phyloP scores from a whole-genome alignment of 2,888 invertebrate genomes.

The Dasysyrphus albostriatus region DNA sequence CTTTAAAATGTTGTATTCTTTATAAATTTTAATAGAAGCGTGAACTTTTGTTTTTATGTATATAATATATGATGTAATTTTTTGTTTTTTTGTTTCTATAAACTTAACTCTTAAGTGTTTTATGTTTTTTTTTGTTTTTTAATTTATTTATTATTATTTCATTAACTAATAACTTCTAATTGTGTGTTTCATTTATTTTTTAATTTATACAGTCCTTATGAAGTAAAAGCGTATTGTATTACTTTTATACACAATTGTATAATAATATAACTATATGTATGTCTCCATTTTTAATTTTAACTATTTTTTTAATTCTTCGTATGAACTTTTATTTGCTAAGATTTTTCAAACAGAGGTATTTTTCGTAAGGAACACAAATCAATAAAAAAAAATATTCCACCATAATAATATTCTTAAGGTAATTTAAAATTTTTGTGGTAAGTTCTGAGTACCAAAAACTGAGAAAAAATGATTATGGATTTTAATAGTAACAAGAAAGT shows the following conservation, averaged over 20 bases:
- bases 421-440: constrained; percentile 37
- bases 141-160: constrained; percentile 74
- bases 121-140: constrained; percentile 70
- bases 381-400: constrained; percentile 18
- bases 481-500: too few species aligned
- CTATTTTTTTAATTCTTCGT: constrained; percentile 23
- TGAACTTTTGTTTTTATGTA: constrained; percentile 66
- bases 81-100: constrained; percentile 48
- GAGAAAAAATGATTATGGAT: neutral
- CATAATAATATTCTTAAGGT: neutral
- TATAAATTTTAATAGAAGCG: constrained; percentile 71
- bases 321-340: constrained; percentile 62
- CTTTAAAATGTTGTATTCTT: constrained; percentile 34
- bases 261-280: constrained; percentile 68
- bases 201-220: constrained; percentile 82
- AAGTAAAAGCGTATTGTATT: constrained; percentile 84
- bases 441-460: constrained; percentile 14
- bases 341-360: constrained; percentile 54
- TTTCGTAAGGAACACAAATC: constrained; percentile 13
- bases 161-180: constrained; percentile 78
- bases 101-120: constrained; percentile 69
- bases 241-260: constrained; percentile 80
- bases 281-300: constrained; percentile 52
- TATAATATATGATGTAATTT: constrained; percentile 60
- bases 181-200: constrained; percentile 61